Conservation (phyloP, 2,888 invertebrate species). For the Euproctis similis region DNA sequence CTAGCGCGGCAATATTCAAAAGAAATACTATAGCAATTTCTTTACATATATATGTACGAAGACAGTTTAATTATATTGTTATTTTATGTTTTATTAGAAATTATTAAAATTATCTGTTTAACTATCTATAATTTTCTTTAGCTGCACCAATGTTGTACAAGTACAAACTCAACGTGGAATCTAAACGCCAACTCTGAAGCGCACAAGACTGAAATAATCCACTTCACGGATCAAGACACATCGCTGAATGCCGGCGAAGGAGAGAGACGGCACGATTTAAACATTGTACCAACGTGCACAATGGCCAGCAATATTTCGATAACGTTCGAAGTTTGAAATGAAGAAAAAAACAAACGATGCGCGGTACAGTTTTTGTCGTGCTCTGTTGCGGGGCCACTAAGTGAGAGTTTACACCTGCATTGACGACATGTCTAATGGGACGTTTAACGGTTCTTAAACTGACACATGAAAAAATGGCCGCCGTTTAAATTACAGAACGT, state of each 20-base stretch:
- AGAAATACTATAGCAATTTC: too few relatives aligned
- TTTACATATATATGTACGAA: too few relatives aligned
- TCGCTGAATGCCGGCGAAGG: constrained; percentile 7
- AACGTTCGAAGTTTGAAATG: constrained; percentile 10
- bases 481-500: too few relatives aligned
- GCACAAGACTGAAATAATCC: constrained; percentile 15
- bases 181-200: too few relatives aligned
- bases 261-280: constrained; percentile 4
- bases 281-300: constrained; percentile 2
- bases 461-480: neutral
- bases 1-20: too few relatives aligned
- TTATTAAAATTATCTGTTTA: too few relatives aligned
- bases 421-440: too few relatives aligned
- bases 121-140: too few relatives aligned
- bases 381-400: constrained; percentile 15
- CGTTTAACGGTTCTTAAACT: constrained; percentile 13
- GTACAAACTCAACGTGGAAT: too few relatives aligned
- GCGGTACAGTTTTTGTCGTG: constrained; percentile 22
- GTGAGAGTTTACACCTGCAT: constrained; percentile 6
- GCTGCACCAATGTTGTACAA: too few relatives aligned
- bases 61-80: too few relatives aligned
- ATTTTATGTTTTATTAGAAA: too few relatives aligned
- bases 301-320: constrained; percentile 7
- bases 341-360: constrained; percentile 13
- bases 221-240: constrained; percentile 19